Conservation (phyloP, 2,113 vertebrate species). For the Menidia beryllina region DNA sequence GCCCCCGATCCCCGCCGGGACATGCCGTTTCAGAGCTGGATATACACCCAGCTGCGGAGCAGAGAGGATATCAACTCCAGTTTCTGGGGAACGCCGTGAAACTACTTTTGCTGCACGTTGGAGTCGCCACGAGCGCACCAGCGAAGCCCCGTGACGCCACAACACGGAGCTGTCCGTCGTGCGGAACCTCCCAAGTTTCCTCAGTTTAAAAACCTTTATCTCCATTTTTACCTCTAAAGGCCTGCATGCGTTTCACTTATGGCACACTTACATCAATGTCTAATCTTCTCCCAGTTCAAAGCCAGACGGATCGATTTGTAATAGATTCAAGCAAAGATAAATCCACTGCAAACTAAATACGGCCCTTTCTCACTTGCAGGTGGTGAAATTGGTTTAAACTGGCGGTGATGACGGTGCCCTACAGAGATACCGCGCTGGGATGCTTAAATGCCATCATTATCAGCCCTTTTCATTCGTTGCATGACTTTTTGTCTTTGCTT, state of each 20-base stretch:
- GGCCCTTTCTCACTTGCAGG: conserved; percentile 15
- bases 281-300: conserved; percentile 46
- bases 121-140: conserved; percentile 6
- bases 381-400: conserved; percentile 1
- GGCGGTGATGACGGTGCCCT: background rate
- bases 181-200: conserved; percentile 32
- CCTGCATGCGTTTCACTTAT: conserved; percentile 1
- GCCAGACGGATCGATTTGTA: conserved; percentile 49
- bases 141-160: conserved; percentile 20
- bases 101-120: conserved; percentile 17
- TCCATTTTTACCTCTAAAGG: conserved; percentile 1
- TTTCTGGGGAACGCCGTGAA: conserved; percentile 8
- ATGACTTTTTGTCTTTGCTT: background rate
- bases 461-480: background rate
- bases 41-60: conserved; percentile 12
- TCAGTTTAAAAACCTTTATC: conserved; percentile 16
- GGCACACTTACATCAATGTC: conserved; percentile 27
- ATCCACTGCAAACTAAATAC: conserved; percentile 37
- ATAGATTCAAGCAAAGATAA: conserved; percentile 45
- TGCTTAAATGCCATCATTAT: background rate
- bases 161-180: conserved; percentile 31
- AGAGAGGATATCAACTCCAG: conserved; percentile 33
- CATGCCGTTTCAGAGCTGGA: conserved; percentile 23
- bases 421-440: background rate
- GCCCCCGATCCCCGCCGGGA: conserved; percentile 39